phyloP scores from a whole-genome alignment of 1,140 invertebrate species.

The Hirudo medicinalis region DNA sequence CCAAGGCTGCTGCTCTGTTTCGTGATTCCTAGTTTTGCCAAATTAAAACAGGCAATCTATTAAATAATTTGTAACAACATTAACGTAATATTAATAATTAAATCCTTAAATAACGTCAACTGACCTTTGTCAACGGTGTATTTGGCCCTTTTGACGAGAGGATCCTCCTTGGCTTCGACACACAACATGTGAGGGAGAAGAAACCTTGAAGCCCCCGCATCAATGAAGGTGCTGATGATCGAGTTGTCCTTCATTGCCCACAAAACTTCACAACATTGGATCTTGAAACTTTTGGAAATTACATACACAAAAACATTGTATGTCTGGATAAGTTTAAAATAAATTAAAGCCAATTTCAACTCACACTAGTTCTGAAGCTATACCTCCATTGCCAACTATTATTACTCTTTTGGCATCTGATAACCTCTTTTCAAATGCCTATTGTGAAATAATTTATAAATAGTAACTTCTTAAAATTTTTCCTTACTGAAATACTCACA shows the following conservation, averaged over 20 bases:
- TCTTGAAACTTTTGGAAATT: constrained; percentile 50
- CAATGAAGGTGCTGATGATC: constrained; percentile 82
- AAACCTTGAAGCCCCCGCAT: constrained; percentile 87
- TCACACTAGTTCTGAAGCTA: constrained; percentile 80
- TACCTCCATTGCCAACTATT: constrained; percentile 90
- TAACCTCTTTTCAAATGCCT: constrained; percentile 60
- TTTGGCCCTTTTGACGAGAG: constrained; percentile 38
- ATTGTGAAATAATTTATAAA: constrained; percentile 3
- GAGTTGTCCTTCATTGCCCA: constrained; percentile 88
- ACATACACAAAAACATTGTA: neutral
- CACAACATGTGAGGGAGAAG: constrained; percentile 50
- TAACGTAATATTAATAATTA: neutral
- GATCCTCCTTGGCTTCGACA: constrained; percentile 26
- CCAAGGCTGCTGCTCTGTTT: constrained; percentile 42
- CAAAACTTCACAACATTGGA: constrained; percentile 66
- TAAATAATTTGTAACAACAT: neutral
- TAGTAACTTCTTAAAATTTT: neutral
- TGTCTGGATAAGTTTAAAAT: neutral
- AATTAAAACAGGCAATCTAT: neutral
- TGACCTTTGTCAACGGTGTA: constrained; percentile 33
- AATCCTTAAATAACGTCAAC: neutral
- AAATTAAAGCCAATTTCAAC: constrained; percentile 21
- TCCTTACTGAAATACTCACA: constrained; percentile 26
- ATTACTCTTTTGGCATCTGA: constrained; percentile 55
- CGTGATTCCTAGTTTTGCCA: neutral